A percentile compares a stretch with the other conserved stretches of the same genome.
Conservation (phyloP, 1,140 invertebrate genomes). For the Sitophilus oryzae region DNA sequence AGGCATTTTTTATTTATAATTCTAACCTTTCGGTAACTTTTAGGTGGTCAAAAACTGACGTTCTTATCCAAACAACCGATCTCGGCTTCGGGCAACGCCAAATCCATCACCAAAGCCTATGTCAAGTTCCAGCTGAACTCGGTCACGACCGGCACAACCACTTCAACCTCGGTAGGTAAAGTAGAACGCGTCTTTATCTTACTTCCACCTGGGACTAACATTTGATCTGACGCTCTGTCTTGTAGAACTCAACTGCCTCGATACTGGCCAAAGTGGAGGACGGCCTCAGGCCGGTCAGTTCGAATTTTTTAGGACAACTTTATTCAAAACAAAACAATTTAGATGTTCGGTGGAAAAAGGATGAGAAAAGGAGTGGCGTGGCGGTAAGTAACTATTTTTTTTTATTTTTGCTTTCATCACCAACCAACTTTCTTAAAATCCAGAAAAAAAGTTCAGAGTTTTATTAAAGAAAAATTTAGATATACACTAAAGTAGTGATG, state of each 20-base stretch:
- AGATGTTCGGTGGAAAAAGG: conserved; percentile 38
- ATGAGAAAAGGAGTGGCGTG: conserved; percentile 17
- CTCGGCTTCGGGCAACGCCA: conserved; percentile 37
- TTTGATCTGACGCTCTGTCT: conserved; percentile 15
- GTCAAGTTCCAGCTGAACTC: conserved; percentile 41
- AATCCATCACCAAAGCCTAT: conserved; percentile 41
- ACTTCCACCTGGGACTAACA: background rate
- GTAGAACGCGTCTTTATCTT: conserved; percentile 4
- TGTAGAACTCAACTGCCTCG: conserved; percentile 19
- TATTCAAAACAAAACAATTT: conserved; percentile 40
- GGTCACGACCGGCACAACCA: conserved; percentile 28
- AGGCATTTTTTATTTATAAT: too few relatives aligned
- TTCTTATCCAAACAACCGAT: conserved; percentile 51
- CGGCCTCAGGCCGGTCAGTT: conserved; percentile 16
- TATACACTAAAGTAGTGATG: too few relatives aligned
- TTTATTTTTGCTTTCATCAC: background rate
- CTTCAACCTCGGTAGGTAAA: conserved; percentile 27
- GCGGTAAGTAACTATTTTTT: conserved; percentile 15
- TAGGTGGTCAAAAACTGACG: conserved; percentile 49
- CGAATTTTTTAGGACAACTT: conserved; percentile 39
- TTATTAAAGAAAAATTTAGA: too few relatives aligned
- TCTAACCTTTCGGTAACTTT: too few relatives aligned
- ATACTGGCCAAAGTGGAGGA: conserved; percentile 6
- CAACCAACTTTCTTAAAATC: too few relatives aligned
- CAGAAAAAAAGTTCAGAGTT: too few relatives aligned